Percentiles rank a stretch among this genome's conserved stretches.
phyloP scores from a whole-genome alignment of 2,888 invertebrate species.

The Epirrita christyi region DNA sequence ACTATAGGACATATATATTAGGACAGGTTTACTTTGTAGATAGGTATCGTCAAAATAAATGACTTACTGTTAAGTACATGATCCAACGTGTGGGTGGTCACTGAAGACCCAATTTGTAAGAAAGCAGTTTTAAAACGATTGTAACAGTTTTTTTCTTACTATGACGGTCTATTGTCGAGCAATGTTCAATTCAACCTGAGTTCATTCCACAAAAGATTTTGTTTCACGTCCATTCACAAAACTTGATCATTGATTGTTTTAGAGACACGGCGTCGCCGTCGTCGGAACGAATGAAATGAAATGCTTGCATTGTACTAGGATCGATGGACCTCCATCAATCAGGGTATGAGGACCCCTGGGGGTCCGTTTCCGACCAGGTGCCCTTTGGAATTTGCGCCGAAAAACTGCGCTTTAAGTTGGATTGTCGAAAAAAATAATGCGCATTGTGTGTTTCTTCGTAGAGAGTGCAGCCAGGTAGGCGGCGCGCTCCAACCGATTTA shows the following conservation, averaged over 20 bases:
- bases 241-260: constrained; percentile 83
- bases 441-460: constrained; percentile 80
- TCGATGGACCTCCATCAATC: constrained; percentile 80
- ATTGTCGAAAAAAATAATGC: constrained; percentile 67
- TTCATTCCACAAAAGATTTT: constrained; percentile 72
- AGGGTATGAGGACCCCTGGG: constrained; percentile 71
- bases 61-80: background rate
- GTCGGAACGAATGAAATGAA: constrained; percentile 58
- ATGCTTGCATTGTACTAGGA: constrained; percentile 58
- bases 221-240: constrained; percentile 78
- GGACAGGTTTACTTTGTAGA: too few species aligned
- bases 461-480: constrained; percentile 71
- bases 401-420: constrained; percentile 76
- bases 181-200: constrained; percentile 59
- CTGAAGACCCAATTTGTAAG: background rate
- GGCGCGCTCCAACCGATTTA: constrained; percentile 47
- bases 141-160: constrained; percentile 12
- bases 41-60: too few species aligned
- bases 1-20: too few species aligned
- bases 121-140: background rate
- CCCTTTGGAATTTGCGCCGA: constrained; percentile 81
- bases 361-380: constrained; percentile 84
- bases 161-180: constrained; percentile 18
- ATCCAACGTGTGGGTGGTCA: constrained; percentile 12
- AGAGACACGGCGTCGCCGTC: constrained; percentile 81